Conservation (phyloP, 2,113 vertebrate species). For the Atherinomorus stipes region DNA sequence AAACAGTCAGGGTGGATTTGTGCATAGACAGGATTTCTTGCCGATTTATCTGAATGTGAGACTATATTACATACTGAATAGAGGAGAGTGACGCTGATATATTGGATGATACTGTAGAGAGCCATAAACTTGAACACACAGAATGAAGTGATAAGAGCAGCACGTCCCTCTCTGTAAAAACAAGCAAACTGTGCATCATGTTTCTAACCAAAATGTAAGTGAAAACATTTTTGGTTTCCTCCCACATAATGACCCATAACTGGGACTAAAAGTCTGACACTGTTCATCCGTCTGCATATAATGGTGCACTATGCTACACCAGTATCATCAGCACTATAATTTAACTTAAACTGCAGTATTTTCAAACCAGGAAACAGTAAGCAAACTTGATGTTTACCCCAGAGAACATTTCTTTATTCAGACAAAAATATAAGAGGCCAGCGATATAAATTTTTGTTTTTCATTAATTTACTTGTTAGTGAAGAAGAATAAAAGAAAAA, state of each 20-base stretch:
- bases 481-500: constrained; percentile 46
- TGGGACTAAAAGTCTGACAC: too few relatives aligned
- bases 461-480: neutral
- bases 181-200: neutral
- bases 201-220: neutral
- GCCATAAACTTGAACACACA: constrained; percentile 99
- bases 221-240: rapidly evolving
- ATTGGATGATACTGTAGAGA: constrained; percentile 98
- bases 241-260: too few relatives aligned
- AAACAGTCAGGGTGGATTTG: neutral
- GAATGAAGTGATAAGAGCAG: constrained; percentile 97
- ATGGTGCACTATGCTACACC: neutral
- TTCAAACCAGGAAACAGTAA: neutral
- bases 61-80: constrained; percentile 89
- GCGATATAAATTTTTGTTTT: too few relatives aligned
- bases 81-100: constrained; percentile 94
- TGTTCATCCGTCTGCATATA: too few relatives aligned
- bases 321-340: neutral
- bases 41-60: neutral
- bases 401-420: too few relatives aligned
- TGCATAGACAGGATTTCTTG: neutral
- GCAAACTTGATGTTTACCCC: neutral
- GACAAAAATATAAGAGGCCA: neutral
- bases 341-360: neutral
- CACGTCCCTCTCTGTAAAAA: constrained; percentile 93